phyloP scores from a whole-genome alignment of 2,888 invertebrate genomes.

The Carpatolechia fugitivella region DNA sequence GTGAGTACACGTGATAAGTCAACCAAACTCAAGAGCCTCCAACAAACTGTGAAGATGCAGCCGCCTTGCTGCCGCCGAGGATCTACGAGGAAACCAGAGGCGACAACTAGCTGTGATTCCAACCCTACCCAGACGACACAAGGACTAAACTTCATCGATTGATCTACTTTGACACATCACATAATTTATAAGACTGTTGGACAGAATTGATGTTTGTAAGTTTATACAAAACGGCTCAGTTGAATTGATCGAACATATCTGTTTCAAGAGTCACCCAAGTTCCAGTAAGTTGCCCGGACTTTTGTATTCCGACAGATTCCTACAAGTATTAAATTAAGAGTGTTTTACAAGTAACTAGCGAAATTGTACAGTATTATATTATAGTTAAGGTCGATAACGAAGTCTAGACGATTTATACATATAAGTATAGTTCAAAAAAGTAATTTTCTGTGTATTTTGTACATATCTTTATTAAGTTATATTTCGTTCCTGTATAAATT shows the following conservation, averaged over 20 bases:
- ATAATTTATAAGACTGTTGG: constrained; percentile 68
- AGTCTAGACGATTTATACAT: constrained; percentile 59
- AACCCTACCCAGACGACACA: constrained; percentile 24
- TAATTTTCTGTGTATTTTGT: constrained; percentile 71
- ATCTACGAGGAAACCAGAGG: constrained; percentile 38
- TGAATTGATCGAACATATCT: constrained; percentile 56
- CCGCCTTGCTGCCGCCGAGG: constrained; percentile 30
- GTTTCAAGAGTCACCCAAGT: constrained; percentile 38
- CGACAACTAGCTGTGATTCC: constrained; percentile 59
- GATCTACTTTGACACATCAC: constrained; percentile 39
- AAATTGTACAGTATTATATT: constrained; percentile 79
- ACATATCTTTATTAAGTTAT: constrained; percentile 70
- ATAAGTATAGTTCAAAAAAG: constrained; percentile 65
- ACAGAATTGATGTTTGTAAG: constrained; percentile 73
- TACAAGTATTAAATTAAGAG: constrained; percentile 66
- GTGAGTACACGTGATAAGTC: constrained; percentile 95
- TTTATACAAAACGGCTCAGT: constrained; percentile 32
- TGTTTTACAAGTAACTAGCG: constrained; percentile 74
- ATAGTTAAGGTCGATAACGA: constrained; percentile 60
- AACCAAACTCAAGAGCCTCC: constrained; percentile 49
- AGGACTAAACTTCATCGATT: constrained; percentile 16
- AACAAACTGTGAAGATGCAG: constrained; percentile 31
- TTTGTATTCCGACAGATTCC: constrained; percentile 65
- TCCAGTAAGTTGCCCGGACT: constrained; percentile 55
- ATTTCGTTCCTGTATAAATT: constrained; percentile 75